Conservation (phyloP, 2,888 invertebrate genomes). For the Drosophila lacicola region DNA sequence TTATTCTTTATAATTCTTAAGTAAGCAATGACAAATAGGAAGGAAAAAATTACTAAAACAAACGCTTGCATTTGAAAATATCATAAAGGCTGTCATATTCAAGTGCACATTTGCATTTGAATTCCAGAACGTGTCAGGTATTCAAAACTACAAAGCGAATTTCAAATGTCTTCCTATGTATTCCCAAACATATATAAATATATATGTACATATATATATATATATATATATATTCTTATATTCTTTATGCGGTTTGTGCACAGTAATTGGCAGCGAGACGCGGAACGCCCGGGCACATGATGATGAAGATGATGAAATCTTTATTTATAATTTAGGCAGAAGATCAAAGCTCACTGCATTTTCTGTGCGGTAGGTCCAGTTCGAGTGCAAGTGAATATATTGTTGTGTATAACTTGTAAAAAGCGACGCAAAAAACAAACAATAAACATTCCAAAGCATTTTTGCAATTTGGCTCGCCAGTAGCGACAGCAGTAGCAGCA, state of each 20-base stretch:
- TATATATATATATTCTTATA: conserved; percentile 1
- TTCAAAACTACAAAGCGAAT: conserved; percentile 42
- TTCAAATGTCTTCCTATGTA: conserved; percentile 37
- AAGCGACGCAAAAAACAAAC: conserved; percentile 42
- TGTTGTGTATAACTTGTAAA: conserved; percentile 20
- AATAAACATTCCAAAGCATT: conserved; percentile 82
- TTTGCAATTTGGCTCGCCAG: conserved; percentile 67
- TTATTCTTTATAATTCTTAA: conserved; percentile 5
- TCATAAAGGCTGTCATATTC: conserved; percentile 42
- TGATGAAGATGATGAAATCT: conserved; percentile 58
- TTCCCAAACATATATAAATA: conserved; percentile 13
- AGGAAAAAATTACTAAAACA: conserved; percentile 2
- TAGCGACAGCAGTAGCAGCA: conserved; percentile 12
- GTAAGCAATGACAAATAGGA: conserved; percentile 9
- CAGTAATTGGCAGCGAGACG: conserved; percentile 59
- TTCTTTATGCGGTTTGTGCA: background rate
- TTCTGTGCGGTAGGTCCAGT: conserved; percentile 63
- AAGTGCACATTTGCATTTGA: conserved; percentile 53
- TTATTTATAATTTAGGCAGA: conserved; percentile 64
- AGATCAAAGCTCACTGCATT: conserved; percentile 68
- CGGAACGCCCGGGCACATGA: conserved; percentile 41
- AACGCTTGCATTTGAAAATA: conserved; percentile 10
- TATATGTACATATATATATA: conserved; percentile 19
- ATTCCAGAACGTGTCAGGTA: conserved; percentile 40
- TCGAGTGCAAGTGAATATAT: conserved; percentile 17